Conservation (phyloP, 2,113 vertebrate genomes). For the Panthera leo region DNA sequence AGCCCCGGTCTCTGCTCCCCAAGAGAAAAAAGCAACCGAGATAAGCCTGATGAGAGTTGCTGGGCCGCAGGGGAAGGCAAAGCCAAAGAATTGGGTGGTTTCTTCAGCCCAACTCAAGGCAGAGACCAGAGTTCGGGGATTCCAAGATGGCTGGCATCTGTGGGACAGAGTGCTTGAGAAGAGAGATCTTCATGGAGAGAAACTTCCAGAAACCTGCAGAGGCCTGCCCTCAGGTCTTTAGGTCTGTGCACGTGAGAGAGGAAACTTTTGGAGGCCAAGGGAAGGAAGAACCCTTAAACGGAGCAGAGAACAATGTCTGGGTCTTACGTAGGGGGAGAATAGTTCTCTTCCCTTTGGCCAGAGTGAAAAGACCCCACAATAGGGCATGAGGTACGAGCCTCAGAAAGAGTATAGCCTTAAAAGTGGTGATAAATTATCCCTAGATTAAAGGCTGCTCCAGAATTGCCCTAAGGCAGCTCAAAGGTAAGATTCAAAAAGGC, state of each 20-base stretch:
- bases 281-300: neutral
- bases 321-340: neutral
- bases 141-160: neutral
- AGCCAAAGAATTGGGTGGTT: neutral
- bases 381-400: neutral
- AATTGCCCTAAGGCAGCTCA: neutral
- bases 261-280: neutral
- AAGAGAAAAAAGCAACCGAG: neutral
- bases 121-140: neutral
- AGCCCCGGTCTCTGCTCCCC: neutral
- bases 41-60: fast-evolving
- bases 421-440: neutral
- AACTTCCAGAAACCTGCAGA: neutral
- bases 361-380: neutral
- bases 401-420: neutral
- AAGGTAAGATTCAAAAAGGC: neutral
- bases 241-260: neutral
- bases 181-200: neutral
- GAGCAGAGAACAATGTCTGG: neutral
- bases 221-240: too few species aligned
- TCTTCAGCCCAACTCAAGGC: neutral
- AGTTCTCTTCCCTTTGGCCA: neutral
- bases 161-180: neutral
- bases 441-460: neutral
- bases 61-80: neutral